A percentile compares a stretch with the other conserved stretches of the same genome.
Conservation (phyloP, 2,113 vertebrate species). For the Madoqua kirkii region DNA sequence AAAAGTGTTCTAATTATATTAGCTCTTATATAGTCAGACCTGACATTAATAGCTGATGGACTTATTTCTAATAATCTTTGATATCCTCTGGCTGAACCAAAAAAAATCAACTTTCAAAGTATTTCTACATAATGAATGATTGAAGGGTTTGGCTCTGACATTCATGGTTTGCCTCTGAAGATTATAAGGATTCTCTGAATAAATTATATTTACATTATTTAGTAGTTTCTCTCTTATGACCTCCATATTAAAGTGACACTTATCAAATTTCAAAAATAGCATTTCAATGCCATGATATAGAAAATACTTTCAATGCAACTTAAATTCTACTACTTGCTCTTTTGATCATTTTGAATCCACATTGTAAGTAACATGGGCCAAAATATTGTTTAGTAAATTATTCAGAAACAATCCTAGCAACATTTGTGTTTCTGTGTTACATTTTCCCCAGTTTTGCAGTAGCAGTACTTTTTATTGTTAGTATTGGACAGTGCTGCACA, state of each 20-base stretch:
- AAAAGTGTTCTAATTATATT: slow-evolving; percentile 27
- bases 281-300: not conserved
- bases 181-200: not conserved
- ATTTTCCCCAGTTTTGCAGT: not conserved
- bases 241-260: not conserved
- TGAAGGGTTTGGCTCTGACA: not conserved
- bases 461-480: not conserved
- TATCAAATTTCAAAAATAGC: slow-evolving; percentile 5
- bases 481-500: not conserved
- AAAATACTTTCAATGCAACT: not conserved
- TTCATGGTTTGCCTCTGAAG: not conserved
- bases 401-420: not conserved
- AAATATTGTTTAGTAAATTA: not conserved
- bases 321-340: not conserved
- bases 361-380: not conserved
- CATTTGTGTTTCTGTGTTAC: not conserved
- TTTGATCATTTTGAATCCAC: not conserved
- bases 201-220: not conserved
- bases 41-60: not conserved
- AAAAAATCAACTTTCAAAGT: not conserved
- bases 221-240: not conserved
- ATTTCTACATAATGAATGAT: not conserved
- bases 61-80: not conserved
- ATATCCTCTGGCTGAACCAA: not conserved
- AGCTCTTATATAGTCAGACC: not conserved